Percentiles rank a stretch among this genome's conserved stretches.
Evolutionary conservation across 1,140 invertebrate species (phyloP).

Genomic region (Orchesella cincta): DNA sequence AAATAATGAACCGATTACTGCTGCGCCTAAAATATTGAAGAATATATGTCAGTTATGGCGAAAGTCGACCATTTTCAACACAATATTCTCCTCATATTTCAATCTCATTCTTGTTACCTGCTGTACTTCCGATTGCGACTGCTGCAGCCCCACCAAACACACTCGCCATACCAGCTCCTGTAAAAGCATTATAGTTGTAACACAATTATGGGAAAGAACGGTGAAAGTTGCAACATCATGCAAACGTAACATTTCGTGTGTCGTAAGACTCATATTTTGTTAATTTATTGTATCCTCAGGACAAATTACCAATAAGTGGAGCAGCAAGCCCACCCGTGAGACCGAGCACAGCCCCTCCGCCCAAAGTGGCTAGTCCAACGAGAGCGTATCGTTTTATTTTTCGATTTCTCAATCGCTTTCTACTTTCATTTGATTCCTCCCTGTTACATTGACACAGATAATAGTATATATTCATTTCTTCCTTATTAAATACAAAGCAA

Average conservation of each 20-base stretch:
- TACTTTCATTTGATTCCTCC: conserved; percentile 58
- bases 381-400: conserved; percentile 67
- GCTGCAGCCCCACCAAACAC: conserved; percentile 63
- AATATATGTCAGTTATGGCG: too few species aligned
- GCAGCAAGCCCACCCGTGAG: conserved; percentile 69
- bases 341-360: conserved; percentile 68
- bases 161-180: conserved; percentile 62
- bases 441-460: too few species aligned
- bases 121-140: conserved; percentile 63
- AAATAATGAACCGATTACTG: conserved; percentile 69
- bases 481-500: too few species aligned
- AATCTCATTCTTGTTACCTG: conserved; percentile 48
- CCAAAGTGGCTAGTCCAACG: conserved; percentile 67
- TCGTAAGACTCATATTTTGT: too few species aligned
- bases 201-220: not conserved
- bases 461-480: too few species aligned
- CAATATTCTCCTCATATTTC: too few species aligned
- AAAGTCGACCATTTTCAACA: too few species aligned
- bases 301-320: conserved; percentile 63
- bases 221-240: too few species aligned
- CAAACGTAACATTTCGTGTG: too few species aligned
- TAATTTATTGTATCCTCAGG: not conserved
- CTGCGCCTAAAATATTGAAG: too few species aligned
- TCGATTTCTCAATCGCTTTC: conserved; percentile 59
- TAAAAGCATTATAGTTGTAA: not conserved